A percentile compares a stretch with the other conserved stretches of the same genome.
Conservation (phyloP, 1,140 invertebrate genomes). For the Platyscapa corneri region DNA sequence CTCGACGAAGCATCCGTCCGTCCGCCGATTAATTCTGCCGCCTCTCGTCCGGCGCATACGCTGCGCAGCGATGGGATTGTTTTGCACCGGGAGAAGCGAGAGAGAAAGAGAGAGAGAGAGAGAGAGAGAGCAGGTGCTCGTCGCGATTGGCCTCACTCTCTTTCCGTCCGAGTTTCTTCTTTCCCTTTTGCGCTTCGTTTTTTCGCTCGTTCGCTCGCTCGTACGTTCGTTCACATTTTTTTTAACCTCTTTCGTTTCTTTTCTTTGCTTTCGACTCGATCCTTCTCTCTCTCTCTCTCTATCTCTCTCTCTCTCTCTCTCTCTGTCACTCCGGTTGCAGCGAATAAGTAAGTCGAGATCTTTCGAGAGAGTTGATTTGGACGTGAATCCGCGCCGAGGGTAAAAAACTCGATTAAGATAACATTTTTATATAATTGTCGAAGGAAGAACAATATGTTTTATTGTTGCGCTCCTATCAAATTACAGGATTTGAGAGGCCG, state of each 20-base stretch:
- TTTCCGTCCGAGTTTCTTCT: slow-evolving; percentile 16
- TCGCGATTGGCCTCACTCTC: slow-evolving; percentile 26
- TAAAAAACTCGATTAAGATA: slow-evolving; percentile 15
- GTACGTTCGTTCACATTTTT: neutral
- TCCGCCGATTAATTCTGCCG: slow-evolving; percentile 50
- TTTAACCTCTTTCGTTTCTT: slow-evolving; percentile 1
- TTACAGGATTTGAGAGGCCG: too few relatives aligned
- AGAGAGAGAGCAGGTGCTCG: slow-evolving; percentile 46
- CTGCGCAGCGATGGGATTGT: slow-evolving; percentile 33
- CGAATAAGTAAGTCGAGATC: slow-evolving; percentile 27
- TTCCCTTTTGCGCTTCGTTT: slow-evolving; percentile 14
- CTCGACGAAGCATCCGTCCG: slow-evolving; percentile 25
- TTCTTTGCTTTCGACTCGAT: slow-evolving; percentile 31
- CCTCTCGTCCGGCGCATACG: slow-evolving; percentile 31
- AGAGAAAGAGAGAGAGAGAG: neutral
- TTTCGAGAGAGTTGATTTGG: slow-evolving; percentile 20
- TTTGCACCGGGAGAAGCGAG: slow-evolving; percentile 43
- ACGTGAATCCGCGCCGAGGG: neutral
- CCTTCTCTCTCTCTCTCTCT: slow-evolving; percentile 24
- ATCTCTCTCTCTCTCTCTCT: slow-evolving; percentile 2
- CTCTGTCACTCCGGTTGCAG: neutral
- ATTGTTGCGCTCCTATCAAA: neutral
- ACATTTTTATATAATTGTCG: slow-evolving; percentile 13
- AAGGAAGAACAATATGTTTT: neutral
- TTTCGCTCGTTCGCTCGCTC: neutral